phyloP scores from a whole-genome alignment of 2,113 vertebrate genomes.

The Athene noctua region DNA sequence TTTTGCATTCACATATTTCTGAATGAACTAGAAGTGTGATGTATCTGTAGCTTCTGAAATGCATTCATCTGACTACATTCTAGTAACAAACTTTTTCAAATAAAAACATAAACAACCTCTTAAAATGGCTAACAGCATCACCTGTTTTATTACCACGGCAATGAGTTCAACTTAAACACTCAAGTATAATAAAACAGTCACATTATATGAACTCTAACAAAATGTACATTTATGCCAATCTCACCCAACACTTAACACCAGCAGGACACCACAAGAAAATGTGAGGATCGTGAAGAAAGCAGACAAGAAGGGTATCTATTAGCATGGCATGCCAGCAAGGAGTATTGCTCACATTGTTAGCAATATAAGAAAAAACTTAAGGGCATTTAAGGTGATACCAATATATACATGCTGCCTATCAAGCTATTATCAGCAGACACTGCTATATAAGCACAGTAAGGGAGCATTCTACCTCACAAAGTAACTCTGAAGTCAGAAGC shows the following conservation, averaged over 20 bases:
- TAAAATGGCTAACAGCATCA: neutral
- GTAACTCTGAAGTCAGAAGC: neutral
- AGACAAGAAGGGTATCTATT: neutral
- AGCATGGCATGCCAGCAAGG: neutral
- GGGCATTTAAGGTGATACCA: neutral
- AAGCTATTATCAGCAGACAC: neutral
- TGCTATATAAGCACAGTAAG: neutral
- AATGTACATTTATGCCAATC: accelerated
- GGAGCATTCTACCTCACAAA: neutral
- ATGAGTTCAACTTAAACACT: neutral
- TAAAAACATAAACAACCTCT: neutral
- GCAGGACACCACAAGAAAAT: accelerated
- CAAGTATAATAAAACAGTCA: neutral
- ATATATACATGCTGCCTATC: neutral
- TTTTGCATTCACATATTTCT: neutral
- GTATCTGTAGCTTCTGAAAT: neutral
- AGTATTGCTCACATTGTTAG: neutral
- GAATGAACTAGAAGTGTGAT: neutral
- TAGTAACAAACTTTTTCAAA: neutral
- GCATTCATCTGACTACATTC: neutral
- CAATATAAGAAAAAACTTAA: neutral
- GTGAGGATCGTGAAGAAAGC: neutral
- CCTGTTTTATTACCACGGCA: neutral
- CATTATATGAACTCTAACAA: accelerated
- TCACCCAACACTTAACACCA: neutral